These are phyloP conservation scores for Coecobrya sp. DNA, from an alignment of 2,888 invertebrate species.

Conservation along the genomic window DNA sequence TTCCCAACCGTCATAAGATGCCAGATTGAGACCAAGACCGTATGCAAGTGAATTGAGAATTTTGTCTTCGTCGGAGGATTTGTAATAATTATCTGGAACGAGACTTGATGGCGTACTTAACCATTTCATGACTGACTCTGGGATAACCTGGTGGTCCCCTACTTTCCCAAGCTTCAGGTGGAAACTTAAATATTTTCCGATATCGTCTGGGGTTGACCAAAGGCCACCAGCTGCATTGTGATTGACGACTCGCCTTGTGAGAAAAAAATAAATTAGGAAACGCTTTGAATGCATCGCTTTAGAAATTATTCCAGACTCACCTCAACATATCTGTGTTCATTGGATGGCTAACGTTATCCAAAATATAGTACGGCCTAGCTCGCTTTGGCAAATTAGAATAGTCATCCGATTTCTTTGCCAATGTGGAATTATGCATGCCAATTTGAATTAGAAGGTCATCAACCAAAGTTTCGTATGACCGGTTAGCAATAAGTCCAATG, in stretches of 20 bases:
- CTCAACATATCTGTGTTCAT: slow-evolving; percentile 73
- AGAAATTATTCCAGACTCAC: slow-evolving; percentile 59
- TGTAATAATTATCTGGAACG: background rate
- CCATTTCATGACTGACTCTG: slow-evolving; percentile 49
- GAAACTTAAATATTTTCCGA: slow-evolving; percentile 70
- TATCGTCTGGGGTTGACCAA: slow-evolving; percentile 61
- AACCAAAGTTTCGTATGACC: background rate
- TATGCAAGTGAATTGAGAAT: background rate
- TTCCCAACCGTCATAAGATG: slow-evolving; percentile 63
- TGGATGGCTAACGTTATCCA: too few relatives aligned
- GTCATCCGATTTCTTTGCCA: slow-evolving; percentile 44
- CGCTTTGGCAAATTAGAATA: slow-evolving; percentile 67
- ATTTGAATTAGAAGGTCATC: slow-evolving; percentile 68
- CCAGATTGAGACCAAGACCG: slow-evolving; percentile 47
- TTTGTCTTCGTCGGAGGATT: background rate
- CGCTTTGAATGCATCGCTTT: too few relatives aligned
- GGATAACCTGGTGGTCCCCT: slow-evolving; percentile 71
- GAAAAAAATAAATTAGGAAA: background rate
- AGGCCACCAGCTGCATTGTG: slow-evolving; percentile 75
- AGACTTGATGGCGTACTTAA: background rate
- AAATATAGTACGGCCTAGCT: slow-evolving; percentile 75
- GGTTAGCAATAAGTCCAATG: slow-evolving; percentile 61
- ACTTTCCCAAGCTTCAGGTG: too few relatives aligned
- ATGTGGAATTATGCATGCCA: slow-evolving; percentile 79
- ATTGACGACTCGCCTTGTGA: slow-evolving; percentile 46